Evolutionary conservation across 2,888 invertebrate species (phyloP).

Genomic region (Mellilla xanthometata): DNA sequence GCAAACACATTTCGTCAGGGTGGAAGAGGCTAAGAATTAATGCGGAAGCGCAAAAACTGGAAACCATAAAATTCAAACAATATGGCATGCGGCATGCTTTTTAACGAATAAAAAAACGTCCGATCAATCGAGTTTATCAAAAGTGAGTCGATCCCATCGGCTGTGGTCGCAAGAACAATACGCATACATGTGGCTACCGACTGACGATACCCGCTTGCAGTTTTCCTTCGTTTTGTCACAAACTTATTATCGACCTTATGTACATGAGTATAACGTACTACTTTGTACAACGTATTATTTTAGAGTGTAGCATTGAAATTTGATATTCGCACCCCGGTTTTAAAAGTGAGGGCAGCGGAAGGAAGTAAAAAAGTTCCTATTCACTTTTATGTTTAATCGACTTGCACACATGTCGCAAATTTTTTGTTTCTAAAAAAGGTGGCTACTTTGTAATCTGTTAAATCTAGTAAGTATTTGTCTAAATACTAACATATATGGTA

Average conservation of each 20-base stretch:
- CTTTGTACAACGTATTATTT: constrained; percentile 20
- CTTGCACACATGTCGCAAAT: constrained; percentile 61
- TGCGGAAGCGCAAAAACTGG: constrained; percentile 65
- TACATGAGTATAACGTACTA: constrained; percentile 12
- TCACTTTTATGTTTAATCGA: constrained; percentile 74
- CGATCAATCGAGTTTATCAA: constrained; percentile 67
- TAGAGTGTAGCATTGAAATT: constrained; percentile 58
- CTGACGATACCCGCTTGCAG: constrained; percentile 53
- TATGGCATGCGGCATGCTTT: constrained; percentile 54
- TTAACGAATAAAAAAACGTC: constrained; percentile 55
- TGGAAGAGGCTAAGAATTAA: constrained; percentile 37
- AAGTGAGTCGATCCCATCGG: constrained; percentile 51
- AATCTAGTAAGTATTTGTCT: background rate
- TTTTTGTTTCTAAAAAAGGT: constrained; percentile 33
- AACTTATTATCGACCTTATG: constrained; percentile 39
- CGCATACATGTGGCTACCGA: constrained; percentile 77
- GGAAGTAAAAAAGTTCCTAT: constrained; percentile 78
- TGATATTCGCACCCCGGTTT: constrained; percentile 74
- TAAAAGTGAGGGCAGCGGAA: constrained; percentile 78
- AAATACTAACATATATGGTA: too few relatives aligned
- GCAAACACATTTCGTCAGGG: constrained; percentile 18
- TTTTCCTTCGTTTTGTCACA: constrained; percentile 33
- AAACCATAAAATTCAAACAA: constrained; percentile 73
- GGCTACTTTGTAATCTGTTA: background rate
- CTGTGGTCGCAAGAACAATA: constrained; percentile 74